These are phyloP conservation scores for Syndactyla subalaris DNA, from an alignment of 2,797 vertebrate species.

Conservation along the genomic window DNA sequence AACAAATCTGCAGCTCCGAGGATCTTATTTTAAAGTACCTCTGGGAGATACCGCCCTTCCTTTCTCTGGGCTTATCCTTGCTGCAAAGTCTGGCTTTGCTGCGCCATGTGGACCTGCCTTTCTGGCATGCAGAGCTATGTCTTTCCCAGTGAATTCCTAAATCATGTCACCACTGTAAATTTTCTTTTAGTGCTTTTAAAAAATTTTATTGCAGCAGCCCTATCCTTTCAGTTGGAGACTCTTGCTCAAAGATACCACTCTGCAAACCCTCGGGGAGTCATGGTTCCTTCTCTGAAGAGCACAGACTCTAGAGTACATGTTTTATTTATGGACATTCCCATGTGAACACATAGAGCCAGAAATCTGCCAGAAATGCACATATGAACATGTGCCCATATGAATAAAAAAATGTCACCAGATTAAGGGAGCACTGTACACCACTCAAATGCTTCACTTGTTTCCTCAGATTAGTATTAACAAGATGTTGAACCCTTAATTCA, in stretches of 20 bases:
- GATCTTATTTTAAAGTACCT: conserved; percentile 34
- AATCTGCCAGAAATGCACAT: not conserved
- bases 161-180: not conserved
- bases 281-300: not conserved
- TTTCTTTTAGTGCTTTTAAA: conserved; percentile 23
- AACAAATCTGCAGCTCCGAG: not conserved
- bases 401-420: not conserved
- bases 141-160: not conserved
- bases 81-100: accelerated
- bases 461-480: not conserved
- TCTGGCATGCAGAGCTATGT: not conserved
- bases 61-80: not conserved
- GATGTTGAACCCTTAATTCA: not conserved
- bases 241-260: not conserved
- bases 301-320: not conserved
- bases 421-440: not conserved
- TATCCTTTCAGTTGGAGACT: not conserved
- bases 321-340: not conserved
- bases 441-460: not conserved
- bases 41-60: conserved; percentile 30
- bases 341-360: not conserved
- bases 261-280: not conserved
- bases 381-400: not conserved
- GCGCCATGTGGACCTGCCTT: not conserved
- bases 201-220: not conserved